Percentiles rank a stretch among this genome's conserved stretches.
These are phyloP conservation scores for Melieria omissa DNA, from an alignment of 2,888 invertebrate species.

Conservation along the genomic window DNA sequence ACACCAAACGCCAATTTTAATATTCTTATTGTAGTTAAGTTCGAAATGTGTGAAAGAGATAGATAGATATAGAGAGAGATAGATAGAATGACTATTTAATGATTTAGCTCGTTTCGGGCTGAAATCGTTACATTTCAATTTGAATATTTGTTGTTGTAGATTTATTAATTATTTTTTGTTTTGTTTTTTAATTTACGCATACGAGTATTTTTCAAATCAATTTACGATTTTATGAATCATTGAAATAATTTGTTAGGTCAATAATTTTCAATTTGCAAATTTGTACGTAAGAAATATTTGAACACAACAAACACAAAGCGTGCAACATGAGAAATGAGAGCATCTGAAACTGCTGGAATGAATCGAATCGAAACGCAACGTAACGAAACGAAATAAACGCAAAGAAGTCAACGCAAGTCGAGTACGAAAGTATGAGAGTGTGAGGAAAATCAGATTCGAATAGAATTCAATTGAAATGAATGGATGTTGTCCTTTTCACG, in stretches of 20 bases:
- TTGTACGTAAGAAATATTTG: slow-evolving; percentile 21
- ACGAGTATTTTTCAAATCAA: not conserved
- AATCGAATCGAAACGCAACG: slow-evolving; percentile 10
- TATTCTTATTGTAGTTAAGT: slow-evolving; percentile 20
- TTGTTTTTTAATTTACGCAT: slow-evolving; percentile 25
- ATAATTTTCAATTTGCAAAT: slow-evolving; percentile 2
- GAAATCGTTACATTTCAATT: slow-evolving; percentile 19
- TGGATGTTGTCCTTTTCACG: not conserved
- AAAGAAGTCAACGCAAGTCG: too few species aligned
- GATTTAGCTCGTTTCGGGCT: slow-evolving; percentile 8
- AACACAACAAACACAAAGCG: slow-evolving; percentile 57
- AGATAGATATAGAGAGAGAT: not conserved
- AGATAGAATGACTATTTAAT: slow-evolving; percentile 1
- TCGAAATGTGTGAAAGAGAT: slow-evolving; percentile 15
- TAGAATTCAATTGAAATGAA: slow-evolving; percentile 11
- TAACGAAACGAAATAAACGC: too few species aligned
- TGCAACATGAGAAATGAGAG: slow-evolving; percentile 54
- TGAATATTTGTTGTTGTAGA: slow-evolving; percentile 27
- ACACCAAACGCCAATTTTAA: slow-evolving; percentile 60
- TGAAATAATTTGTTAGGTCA: too few species aligned
- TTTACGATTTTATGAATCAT: not conserved
- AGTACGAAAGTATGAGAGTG: too few species aligned
- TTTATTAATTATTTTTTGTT: slow-evolving; percentile 26
- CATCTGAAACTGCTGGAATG: slow-evolving; percentile 32
- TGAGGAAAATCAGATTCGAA: not conserved